Evolutionary conservation across 53 echinoderm and acorn worm genomes (phyloP), one percentile per base, ranked within the genome.

Genomic region (Paelopatides confundens): DNA sequence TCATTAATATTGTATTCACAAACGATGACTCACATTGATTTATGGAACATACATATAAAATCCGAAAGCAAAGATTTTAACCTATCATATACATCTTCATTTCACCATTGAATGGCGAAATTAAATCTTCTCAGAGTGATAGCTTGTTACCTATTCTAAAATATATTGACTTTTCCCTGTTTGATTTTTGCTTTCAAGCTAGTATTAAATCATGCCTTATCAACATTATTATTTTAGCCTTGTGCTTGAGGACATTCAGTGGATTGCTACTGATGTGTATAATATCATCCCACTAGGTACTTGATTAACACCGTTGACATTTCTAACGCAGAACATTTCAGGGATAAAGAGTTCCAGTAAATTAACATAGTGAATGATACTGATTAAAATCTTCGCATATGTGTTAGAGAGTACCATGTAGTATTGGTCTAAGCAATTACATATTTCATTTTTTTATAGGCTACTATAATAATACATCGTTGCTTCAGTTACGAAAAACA

Each of bases 141-240:
- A 54, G 18, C 18, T 0, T 54, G 54, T 54, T n/a, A 14, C 54
- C 3, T 23, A 21, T 54, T 17, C 4, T 5, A n/a, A 54, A 54
- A 21, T 13, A 4, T 58, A 58, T 58, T 58, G 58, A 26, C 24
- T 58, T 58, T 58, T 58, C n/a, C 58, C 17, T 43, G 43, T 12
- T 10, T 8, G 43, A 12, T 1, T 1, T 43, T 43, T 43, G 9
- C 43, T 6, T 43, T 43, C 43, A 10, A 43, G 43, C n/a, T 58
- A n/a, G 58, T 0, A 58, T 58, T 28, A 46, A 74, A 74, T 23
- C 46, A 23, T 40, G 74, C 46, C 9, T 74, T 46, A 36, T 12
- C n/a, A 74, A 39, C 21, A 70, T 23, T 74, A 23, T 74, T 74
- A 40, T 74, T 39, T 39, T 74, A 74, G 38, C 74, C 74, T 46